These are phyloP conservation scores for Acestrorhynchus altus DNA, from an alignment of 2,797 vertebrate genomes.

Conservation along the genomic window DNA sequence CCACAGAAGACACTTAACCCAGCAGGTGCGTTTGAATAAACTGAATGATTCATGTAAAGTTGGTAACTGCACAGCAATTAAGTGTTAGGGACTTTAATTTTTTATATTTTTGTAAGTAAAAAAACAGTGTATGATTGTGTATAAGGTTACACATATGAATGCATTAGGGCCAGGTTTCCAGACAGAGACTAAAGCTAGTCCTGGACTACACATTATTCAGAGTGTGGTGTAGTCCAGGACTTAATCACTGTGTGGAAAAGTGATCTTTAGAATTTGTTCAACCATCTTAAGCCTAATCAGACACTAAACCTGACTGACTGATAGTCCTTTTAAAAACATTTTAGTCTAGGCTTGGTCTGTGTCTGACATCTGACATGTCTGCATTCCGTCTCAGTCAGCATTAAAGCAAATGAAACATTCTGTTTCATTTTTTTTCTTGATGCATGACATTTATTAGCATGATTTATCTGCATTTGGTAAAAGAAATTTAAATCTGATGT, in stretches of 20 bases:
- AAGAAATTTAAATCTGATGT: background rate
- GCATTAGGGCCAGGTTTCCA: too few species aligned
- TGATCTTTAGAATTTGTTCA: too few species aligned
- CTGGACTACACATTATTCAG: too few species aligned
- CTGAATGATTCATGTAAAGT: background rate
- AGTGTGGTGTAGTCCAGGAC: too few species aligned
- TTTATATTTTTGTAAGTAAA: background rate
- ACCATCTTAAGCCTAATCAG: background rate
- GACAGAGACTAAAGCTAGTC: too few species aligned
- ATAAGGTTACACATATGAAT: too few species aligned
- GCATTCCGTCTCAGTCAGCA: background rate
- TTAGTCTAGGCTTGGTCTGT: too few species aligned
- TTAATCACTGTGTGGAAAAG: too few species aligned
- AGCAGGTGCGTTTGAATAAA: conserved; percentile 65
- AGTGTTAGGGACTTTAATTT: background rate
- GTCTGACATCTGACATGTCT: background rate
- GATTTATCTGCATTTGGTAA: background rate
- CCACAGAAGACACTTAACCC: conserved; percentile 69
- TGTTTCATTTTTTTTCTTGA: conserved; percentile 33
- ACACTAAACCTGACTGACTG: background rate
- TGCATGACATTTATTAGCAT: conserved; percentile 16
- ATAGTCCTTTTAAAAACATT: background rate
- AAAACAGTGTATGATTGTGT: background rate
- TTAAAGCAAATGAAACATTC: conserved; percentile 26
- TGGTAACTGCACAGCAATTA: background rate